Conservation (phyloP, 2,888 invertebrate species). For the Pimpla rufipes region DNA sequence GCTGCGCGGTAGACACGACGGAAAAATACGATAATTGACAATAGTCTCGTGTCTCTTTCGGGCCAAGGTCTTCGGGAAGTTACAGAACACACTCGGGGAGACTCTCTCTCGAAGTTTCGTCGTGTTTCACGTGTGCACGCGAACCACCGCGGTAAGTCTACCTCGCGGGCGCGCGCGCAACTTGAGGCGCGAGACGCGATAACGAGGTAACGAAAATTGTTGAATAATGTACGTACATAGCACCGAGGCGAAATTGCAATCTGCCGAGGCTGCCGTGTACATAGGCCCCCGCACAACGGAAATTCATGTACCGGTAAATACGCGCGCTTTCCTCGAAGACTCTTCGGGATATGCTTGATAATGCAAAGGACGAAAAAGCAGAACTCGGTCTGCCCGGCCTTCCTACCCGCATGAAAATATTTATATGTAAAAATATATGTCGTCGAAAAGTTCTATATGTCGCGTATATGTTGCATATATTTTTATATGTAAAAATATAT, state of each 20-base stretch:
- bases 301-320: constrained; percentile 27
- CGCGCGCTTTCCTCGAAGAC: neutral
- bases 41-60: neutral
- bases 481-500: too few relatives aligned
- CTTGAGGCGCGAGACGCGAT: constrained; percentile 43
- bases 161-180: constrained; percentile 11
- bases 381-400: neutral
- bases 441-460: too few relatives aligned
- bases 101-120: constrained; percentile 29
- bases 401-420: too few relatives aligned
- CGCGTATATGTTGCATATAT: too few relatives aligned
- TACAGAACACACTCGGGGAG: constrained; percentile 36
- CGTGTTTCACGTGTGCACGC: constrained; percentile 42
- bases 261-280: constrained; percentile 5
- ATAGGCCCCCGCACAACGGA: constrained; percentile 3
- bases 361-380: neutral
- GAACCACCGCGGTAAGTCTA: constrained; percentile 29
- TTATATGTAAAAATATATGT: too few relatives aligned
- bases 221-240: constrained; percentile 30
- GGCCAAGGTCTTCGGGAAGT: constrained; percentile 42
- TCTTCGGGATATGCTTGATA: constrained; percentile 14
- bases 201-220: constrained; percentile 55
- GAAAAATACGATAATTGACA: neutral
- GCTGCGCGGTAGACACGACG: neutral
- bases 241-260: constrained; percentile 43